Evolutionary conservation across 2,113 vertebrate genomes (phyloP).

Genomic region (Conger conger): DNA sequence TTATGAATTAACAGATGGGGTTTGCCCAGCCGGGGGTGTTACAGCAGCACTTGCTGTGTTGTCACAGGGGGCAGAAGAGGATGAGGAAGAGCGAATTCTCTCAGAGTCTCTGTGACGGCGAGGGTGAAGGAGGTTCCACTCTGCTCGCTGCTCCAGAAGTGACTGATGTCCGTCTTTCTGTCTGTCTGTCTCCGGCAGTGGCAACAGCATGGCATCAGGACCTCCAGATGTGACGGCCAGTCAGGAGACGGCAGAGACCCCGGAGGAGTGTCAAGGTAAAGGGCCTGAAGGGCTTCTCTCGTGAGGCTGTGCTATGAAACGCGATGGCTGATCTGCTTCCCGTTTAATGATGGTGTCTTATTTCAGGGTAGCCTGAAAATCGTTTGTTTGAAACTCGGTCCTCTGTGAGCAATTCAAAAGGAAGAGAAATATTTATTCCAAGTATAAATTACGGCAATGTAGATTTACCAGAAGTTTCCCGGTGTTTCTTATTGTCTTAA

Average conservation of each 20-base stretch:
- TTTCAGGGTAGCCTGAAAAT: not conserved
- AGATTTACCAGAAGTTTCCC: too few relatives aligned
- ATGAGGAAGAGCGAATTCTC: not conserved
- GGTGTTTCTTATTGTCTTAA: too few relatives aligned
- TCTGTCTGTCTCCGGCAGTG: conserved; percentile 65
- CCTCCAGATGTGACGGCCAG: conserved; percentile 58
- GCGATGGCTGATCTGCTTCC: not conserved
- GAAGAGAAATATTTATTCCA: not conserved
- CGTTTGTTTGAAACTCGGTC: not conserved
- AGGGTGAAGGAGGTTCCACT: not conserved
- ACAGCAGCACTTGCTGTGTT: not conserved
- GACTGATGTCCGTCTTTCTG: conserved; percentile 25
- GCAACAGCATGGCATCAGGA: conserved; percentile 71
- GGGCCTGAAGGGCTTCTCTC: not conserved
- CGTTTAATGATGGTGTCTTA: not conserved
- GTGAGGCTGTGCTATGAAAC: not conserved
- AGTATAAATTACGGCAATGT: not conserved
- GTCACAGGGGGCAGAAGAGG: not conserved
- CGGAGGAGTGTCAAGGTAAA: conserved; percentile 78
- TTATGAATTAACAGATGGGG: conserved; percentile 1
- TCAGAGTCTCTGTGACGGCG: not conserved
- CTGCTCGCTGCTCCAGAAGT: too few relatives aligned
- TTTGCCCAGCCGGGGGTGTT: conserved; percentile 8
- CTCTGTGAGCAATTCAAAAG: not conserved
- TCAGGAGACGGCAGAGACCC: conserved; percentile 64